A percentile compares a stretch with the other conserved stretches of the same genome.
Conservation (phyloP, 2,888 invertebrate genomes). For the Chloroclystis v-ata region DNA sequence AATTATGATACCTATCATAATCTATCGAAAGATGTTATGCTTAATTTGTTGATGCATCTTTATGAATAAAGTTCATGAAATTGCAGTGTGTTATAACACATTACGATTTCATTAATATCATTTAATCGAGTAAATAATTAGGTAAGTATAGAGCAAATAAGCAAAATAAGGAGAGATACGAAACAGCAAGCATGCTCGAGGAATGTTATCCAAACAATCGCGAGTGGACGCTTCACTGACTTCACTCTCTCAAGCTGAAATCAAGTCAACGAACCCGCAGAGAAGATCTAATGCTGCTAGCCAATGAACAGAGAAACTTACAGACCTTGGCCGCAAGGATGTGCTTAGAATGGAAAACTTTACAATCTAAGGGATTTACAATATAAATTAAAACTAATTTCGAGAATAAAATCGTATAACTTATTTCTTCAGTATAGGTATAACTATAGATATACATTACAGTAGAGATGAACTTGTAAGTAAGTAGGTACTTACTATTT, state of each 20-base stretch:
- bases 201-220: slow-evolving; percentile 26
- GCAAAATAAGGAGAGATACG: not conserved
- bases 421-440: too few species aligned
- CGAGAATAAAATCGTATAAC: too few species aligned
- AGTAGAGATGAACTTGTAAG: too few species aligned
- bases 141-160: not conserved
- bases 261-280: slow-evolving; percentile 17
- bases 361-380: not conserved
- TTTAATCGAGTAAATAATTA: too few species aligned
- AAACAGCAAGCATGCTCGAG: slow-evolving; percentile 12
- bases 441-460: too few species aligned
- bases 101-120: too few species aligned
- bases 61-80: too few species aligned
- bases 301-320: not conserved
- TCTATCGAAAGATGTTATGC: too few species aligned
- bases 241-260: slow-evolving; percentile 25
- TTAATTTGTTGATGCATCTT: too few species aligned
- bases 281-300: not conserved
- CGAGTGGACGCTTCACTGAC: slow-evolving; percentile 22
- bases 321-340: not conserved
- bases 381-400: not conserved
- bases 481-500: too few species aligned
- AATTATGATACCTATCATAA: too few species aligned
- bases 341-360: not conserved
- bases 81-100: too few species aligned